These are phyloP conservation scores for Tryphoninae sp. DNA, from an alignment of 2,888 invertebrate genomes.

Conservation along the genomic window DNA sequence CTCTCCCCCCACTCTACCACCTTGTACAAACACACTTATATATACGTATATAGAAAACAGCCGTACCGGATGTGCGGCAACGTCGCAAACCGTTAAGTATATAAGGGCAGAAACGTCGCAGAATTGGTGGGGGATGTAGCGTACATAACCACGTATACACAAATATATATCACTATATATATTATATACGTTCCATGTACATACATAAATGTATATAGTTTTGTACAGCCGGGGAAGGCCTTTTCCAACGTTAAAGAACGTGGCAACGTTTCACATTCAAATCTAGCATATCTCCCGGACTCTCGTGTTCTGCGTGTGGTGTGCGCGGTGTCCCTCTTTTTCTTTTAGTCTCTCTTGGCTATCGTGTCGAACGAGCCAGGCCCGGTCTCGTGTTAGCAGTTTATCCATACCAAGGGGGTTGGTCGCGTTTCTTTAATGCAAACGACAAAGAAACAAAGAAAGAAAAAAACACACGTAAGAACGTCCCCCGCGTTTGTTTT, in stretches of 20 bases:
- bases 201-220: conserved; percentile 32
- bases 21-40: conserved; percentile 25
- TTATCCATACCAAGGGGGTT: background rate
- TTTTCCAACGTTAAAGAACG: conserved; percentile 71
- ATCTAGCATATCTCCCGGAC: conserved; percentile 75
- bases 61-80: conserved; percentile 79
- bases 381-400: conserved; percentile 12
- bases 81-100: conserved; percentile 79
- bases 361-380: conserved; percentile 27
- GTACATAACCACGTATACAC: conserved; percentile 20
- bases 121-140: conserved; percentile 59
- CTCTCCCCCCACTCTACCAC: conserved; percentile 71
- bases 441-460: no score
- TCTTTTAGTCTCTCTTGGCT: conserved; percentile 53
- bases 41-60: conserved; percentile 26
- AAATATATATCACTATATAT: conserved; percentile 30
- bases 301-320: conserved; percentile 64
- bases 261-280: conserved; percentile 80
- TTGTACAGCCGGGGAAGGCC: conserved; percentile 54
- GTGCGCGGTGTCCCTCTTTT: conserved; percentile 8
- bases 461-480: no score
- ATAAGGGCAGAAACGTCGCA: conserved; percentile 69
- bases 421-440: no score
- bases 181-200: conserved; percentile 28
- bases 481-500: no score